Evolutionary conservation across 2,113 vertebrate species (phyloP), one percentile per base, ranked within the genome.

Genomic region (Athene cunicularia): DNA sequence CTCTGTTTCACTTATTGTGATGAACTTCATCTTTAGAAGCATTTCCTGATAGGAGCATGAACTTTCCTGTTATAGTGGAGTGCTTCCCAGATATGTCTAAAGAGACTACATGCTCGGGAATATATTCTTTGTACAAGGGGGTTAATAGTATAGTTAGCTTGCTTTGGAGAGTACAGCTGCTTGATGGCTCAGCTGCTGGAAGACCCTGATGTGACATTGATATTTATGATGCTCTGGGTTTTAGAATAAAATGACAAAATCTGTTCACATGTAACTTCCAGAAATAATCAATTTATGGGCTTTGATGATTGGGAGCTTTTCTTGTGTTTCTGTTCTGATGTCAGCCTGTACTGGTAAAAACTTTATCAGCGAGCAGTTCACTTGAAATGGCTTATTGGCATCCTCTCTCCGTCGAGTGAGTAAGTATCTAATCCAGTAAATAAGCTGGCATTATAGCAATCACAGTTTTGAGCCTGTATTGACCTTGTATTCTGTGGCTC

Each of bases 91-190:
- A 37, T n/a, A 12, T 13, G 12, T 58, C 11, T 67, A 14, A 23
- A 59, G 20, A 70, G 10, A 4, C 6, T 35, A 0, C 0, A 0
- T 50, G 32, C 17, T 35, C 55, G 11, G 18, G 9, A 45, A 6
- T n/a, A 8, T 8, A 1, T 10, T 50, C 11, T 80, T 80, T 55
- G 21, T 52, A 5, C 8, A 20, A 17, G 4, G 13, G 15, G 72
- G 8, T 52, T 68, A 37, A 37, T 49, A 49, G 8, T 12, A 24
- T 9, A 21, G 41, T 24, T 41, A 39, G 0, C 3, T 80, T 91
- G 13, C 17, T 84, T 19, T 41, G 41, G 19, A 37, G 35, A 27
- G 2, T 12, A 8, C 21, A 35, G 13, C 5, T 86, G 23, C 21
- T 80, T 63, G 32, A 50, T 86, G 28, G 23, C 26, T 87, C 13